These are phyloP conservation scores for Ophion ellenae DNA, from an alignment of 2,888 invertebrate genomes.

Conservation along the genomic window DNA sequence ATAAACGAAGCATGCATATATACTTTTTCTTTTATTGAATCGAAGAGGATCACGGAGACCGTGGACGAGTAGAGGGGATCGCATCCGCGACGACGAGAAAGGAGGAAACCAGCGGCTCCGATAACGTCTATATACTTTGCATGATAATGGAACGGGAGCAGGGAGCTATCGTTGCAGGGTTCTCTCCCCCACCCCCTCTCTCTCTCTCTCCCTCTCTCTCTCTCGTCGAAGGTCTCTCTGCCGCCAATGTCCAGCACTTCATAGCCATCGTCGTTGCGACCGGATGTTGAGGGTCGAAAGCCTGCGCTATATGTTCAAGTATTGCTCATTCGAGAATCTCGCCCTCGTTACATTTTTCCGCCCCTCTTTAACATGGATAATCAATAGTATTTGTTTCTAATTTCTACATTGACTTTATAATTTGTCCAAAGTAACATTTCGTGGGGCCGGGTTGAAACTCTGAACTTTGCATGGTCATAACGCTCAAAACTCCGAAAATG, in stretches of 20 bases:
- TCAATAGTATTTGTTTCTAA: neutral
- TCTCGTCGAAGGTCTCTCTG: conserved; percentile 8
- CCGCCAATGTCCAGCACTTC: conserved; percentile 42
- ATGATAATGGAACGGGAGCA: conserved; percentile 50
- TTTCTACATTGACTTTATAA: too few relatives aligned
- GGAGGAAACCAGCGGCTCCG: conserved; percentile 36
- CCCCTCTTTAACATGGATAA: conserved; percentile 24
- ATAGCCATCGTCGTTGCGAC: conserved; percentile 48
- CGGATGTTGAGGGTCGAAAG: conserved; percentile 63
- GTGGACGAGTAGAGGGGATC: neutral
- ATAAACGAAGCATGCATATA: too few relatives aligned
- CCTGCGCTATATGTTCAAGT: conserved; percentile 22
- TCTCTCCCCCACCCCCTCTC: neutral
- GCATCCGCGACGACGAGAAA: conserved; percentile 3
- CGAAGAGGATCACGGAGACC: neutral
- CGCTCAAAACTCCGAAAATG: too few relatives aligned
- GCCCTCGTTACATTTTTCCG: neutral
- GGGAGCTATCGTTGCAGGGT: conserved; percentile 19
- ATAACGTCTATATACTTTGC: conserved; percentile 56
- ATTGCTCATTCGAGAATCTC: neutral
- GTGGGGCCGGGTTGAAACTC: too few relatives aligned
- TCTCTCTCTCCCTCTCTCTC: neutral
- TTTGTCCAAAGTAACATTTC: too few relatives aligned
- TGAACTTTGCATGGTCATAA: too few relatives aligned
- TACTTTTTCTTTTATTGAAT: neutral